Percentiles rank a stretch among this genome's conserved stretches.
These are phyloP conservation scores for Coluber constrictor DNA, from an alignment of 2,797 vertebrate species.

Conservation along the genomic window DNA sequence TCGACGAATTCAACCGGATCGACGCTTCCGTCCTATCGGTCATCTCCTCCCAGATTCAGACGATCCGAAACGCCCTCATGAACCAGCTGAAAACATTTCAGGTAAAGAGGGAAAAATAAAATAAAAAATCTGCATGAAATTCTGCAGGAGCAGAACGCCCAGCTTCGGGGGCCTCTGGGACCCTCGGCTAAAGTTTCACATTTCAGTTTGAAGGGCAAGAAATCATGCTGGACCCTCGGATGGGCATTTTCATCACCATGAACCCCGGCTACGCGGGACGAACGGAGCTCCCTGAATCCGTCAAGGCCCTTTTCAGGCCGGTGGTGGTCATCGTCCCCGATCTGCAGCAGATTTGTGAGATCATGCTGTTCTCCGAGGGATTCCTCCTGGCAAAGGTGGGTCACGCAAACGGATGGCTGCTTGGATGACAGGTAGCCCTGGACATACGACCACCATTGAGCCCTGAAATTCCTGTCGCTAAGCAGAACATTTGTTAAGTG, in stretches of 20 bases:
- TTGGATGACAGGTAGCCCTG: not conserved
- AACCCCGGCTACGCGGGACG: conserved; percentile 95
- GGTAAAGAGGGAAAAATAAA: conserved; percentile 66
- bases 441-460: too few relatives aligned
- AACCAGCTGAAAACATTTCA: conserved; percentile 84
- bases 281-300: conserved; percentile 94
- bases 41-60: conserved; percentile 96
- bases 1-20: conserved; percentile 97
- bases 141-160: too few relatives aligned
- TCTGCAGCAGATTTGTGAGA: conserved; percentile 97
- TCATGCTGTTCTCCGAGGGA: conserved; percentile 98
- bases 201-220: conserved; percentile 93
- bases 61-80: conserved; percentile 90
- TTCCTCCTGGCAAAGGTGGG: conserved; percentile 90
- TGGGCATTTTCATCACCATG: conserved; percentile 99
- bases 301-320: conserved; percentile 94
- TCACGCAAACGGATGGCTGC: not conserved
- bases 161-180: not conserved
- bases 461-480: too few relatives aligned
- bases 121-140: not conserved
- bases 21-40: conserved; percentile 96
- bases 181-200: not conserved
- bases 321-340: conserved; percentile 97
- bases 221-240: conserved; percentile 83
- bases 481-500: too few relatives aligned